These are phyloP conservation scores for Columba janthina DNA, from an alignment of 2,113 vertebrate species.

Conservation along the genomic window DNA sequence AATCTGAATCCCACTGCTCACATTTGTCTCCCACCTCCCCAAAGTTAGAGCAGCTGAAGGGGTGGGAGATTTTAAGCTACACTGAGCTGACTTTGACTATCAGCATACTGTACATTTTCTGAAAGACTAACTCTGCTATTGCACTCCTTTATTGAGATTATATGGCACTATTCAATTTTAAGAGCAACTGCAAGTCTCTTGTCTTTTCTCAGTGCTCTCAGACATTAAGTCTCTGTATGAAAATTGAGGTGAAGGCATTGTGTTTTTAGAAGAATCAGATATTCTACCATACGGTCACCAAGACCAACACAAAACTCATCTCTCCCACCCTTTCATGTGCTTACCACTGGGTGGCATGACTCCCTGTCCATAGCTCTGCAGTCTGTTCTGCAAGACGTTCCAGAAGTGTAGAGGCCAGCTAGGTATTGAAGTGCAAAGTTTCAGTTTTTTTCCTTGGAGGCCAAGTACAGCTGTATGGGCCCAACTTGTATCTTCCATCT, in stretches of 20 bases:
- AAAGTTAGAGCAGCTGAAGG: not conserved
- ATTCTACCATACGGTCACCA: not conserved
- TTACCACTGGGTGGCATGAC: not conserved
- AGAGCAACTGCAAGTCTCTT: not conserved
- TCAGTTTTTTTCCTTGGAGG: not conserved
- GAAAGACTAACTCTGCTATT: not conserved
- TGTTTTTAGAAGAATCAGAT: not conserved
- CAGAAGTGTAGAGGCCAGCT: accelerated
- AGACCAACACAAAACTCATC: not conserved
- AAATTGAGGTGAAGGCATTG: not conserved
- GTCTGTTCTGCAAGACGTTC: not conserved
- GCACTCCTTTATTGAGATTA: not conserved
- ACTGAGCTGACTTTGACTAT: not conserved
- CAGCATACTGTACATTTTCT: not conserved
- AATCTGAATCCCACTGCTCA: not conserved
- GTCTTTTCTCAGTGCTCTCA: not conserved
- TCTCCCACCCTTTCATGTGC: accelerated
- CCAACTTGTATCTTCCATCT: not conserved
- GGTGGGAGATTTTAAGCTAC: not conserved
- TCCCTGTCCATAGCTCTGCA: not conserved
- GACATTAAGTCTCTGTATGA: not conserved
- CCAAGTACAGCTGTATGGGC: accelerated
- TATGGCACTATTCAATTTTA: not conserved
- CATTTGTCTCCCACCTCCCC: not conserved
- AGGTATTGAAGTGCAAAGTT: not conserved